These are phyloP conservation scores for Xestia xanthographa DNA, from an alignment of 2,888 invertebrate species.

Conservation along the genomic window DNA sequence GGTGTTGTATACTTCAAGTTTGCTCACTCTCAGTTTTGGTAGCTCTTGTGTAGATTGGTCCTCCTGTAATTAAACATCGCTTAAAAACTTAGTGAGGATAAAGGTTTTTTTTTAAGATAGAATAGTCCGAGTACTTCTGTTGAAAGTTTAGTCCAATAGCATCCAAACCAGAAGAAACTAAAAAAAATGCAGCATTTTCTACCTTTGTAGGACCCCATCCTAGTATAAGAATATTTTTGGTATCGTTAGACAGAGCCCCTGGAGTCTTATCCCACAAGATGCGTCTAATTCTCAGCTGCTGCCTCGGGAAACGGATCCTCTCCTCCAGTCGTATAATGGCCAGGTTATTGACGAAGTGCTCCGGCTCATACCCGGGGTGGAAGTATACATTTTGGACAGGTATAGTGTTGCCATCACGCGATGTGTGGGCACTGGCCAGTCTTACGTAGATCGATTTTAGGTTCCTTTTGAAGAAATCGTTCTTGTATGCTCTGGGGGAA, in stretches of 20 bases:
- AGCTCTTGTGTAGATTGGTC: constrained; percentile 14
- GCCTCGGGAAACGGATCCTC: constrained; percentile 52
- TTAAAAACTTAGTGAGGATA: neutral
- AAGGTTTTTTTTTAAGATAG: neutral
- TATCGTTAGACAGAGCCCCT: constrained; percentile 27
- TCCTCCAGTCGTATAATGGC: constrained; percentile 67
- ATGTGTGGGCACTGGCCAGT: constrained; percentile 70
- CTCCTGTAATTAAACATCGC: constrained; percentile 23
- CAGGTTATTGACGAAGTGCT: constrained; percentile 71
- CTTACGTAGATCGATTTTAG: constrained; percentile 66
- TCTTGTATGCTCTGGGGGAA: constrained; percentile 65
- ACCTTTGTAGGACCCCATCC: constrained; percentile 77
- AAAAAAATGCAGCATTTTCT: constrained; percentile 25
- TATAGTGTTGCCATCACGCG: constrained; percentile 66
- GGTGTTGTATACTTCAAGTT: constrained; percentile 65
- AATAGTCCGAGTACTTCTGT: too few relatives aligned
- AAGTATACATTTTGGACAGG: constrained; percentile 65
- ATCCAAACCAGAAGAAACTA: neutral
- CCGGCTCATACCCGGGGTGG: constrained; percentile 71
- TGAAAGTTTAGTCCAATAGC: neutral
- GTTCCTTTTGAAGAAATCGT: constrained; percentile 46
- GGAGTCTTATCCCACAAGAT: constrained; percentile 66
- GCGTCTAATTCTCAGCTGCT: constrained; percentile 65
- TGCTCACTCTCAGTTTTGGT: constrained; percentile 57
- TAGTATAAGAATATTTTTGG: constrained; percentile 65